These are phyloP conservation scores for Strigamia maritima DNA, from an alignment of 2,888 invertebrate genomes.

Conservation along the genomic window DNA sequence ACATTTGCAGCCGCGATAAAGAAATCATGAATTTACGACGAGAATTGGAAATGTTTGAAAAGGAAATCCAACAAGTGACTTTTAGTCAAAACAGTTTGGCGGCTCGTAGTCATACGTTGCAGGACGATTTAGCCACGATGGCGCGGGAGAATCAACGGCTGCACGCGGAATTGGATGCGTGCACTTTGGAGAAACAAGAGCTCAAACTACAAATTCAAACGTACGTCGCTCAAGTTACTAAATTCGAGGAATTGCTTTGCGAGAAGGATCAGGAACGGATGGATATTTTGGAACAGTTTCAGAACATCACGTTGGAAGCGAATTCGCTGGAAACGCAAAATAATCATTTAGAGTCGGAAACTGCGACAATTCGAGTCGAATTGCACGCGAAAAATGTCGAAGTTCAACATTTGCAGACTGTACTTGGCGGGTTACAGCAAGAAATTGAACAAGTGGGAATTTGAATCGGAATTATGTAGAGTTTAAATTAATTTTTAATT, in stretches of 20 bases:
- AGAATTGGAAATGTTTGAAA: conserved; percentile 16
- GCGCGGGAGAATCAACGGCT: conserved; percentile 34
- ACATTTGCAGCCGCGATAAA: not conserved
- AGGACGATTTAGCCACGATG: conserved; percentile 36
- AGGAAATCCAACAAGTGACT: not conserved
- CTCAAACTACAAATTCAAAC: conserved; percentile 51
- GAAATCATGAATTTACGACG: not conserved
- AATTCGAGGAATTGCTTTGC: conserved; percentile 50
- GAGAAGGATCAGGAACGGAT: conserved; percentile 44
- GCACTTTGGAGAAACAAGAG: not conserved
- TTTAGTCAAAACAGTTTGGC: not conserved
- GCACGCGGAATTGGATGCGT: conserved; percentile 2
- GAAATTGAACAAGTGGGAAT: conserved; percentile 41
- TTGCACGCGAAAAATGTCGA: conserved; percentile 52
- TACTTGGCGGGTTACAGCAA: conserved; percentile 47
- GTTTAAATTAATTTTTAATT: conserved; percentile 3
- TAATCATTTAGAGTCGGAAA: conserved; percentile 52
- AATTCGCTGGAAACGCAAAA: conserved; percentile 51
- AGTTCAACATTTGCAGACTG: conserved; percentile 49
- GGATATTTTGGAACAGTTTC: conserved; percentile 49
- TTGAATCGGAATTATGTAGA: not conserved
- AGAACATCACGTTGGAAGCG: conserved; percentile 50
- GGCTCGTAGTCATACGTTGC: not conserved
- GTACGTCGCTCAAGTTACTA: conserved; percentile 52
- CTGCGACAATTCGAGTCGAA: conserved; percentile 51